Conservation (phyloP, 2,113 vertebrate genomes). For the Trachemys scripta region DNA sequence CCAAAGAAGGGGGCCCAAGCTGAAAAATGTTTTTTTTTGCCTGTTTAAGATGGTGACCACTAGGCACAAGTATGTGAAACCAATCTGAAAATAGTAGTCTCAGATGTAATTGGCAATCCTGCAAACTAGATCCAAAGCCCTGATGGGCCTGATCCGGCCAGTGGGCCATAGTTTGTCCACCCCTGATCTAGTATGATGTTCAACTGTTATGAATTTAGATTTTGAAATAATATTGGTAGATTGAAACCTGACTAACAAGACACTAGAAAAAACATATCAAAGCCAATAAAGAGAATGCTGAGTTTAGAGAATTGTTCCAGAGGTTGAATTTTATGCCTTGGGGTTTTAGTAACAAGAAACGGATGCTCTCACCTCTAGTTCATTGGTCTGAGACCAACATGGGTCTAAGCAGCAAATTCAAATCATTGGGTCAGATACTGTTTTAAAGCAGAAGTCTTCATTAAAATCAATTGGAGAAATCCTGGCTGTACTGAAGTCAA, state of each 20-base stretch:
- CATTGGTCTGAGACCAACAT: background rate
- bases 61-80: background rate
- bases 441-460: background rate
- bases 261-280: background rate
- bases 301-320: background rate
- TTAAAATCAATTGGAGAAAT: background rate
- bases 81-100: background rate
- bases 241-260: background rate
- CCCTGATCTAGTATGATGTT: background rate
- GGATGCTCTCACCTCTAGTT: background rate
- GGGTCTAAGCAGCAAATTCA: background rate
- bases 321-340: background rate
- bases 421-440: background rate
- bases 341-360: background rate
- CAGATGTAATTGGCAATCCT: background rate
- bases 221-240: background rate
- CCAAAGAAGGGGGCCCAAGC: background rate
- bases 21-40: background rate
- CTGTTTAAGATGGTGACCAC: background rate
- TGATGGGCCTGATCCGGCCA: too few relatives aligned
- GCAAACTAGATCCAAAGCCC: too few relatives aligned
- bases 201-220: background rate
- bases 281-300: background rate
- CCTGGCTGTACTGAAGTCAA: background rate
- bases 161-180: too few relatives aligned